These are phyloP conservation scores for Pseudolycoriella hygida DNA, from an alignment of 2,888 invertebrate species.

Conservation along the genomic window DNA sequence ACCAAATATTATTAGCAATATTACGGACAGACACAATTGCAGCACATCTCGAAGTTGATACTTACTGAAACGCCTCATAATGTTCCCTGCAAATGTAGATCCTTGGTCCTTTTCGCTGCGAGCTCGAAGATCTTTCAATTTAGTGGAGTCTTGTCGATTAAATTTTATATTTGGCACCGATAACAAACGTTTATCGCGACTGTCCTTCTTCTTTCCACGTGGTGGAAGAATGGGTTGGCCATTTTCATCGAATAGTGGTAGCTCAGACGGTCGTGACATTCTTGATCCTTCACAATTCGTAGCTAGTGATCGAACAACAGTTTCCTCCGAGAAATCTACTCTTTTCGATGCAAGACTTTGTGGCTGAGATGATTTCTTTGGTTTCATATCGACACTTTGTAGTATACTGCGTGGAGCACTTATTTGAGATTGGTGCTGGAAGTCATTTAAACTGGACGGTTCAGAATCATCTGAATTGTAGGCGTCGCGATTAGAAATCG, in stretches of 20 bases:
- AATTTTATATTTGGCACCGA: conserved; percentile 65
- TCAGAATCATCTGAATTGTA: conserved; percentile 15
- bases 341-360: conserved; percentile 18
- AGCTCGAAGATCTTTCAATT: conserved; percentile 14
- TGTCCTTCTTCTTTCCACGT: conserved; percentile 32
- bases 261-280: conserved; percentile 40
- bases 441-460: conserved; percentile 6
- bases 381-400: conserved; percentile 10
- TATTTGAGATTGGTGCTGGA: conserved; percentile 13
- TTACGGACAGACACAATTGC: background rate
- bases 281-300: conserved; percentile 18
- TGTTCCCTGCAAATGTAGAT: conserved; percentile 49
- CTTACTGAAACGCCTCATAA: conserved; percentile 82
- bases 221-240: conserved; percentile 38
- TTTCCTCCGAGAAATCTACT: conserved; percentile 25
- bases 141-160: conserved; percentile 28
- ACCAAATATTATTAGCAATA: background rate
- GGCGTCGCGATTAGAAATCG: conserved; percentile 9
- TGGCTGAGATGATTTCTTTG: conserved; percentile 15
- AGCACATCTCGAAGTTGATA: conserved; percentile 28
- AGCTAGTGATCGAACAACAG: conserved; percentile 13
- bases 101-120: conserved; percentile 20
- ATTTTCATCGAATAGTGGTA: conserved; percentile 34
- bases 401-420: conserved; percentile 11
- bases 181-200: conserved; percentile 48